Evolutionary conservation across 1,140 invertebrate genomes (phyloP), one percentile per base, ranked within the genome.

Genomic region (Drosophila pachea): DNA sequence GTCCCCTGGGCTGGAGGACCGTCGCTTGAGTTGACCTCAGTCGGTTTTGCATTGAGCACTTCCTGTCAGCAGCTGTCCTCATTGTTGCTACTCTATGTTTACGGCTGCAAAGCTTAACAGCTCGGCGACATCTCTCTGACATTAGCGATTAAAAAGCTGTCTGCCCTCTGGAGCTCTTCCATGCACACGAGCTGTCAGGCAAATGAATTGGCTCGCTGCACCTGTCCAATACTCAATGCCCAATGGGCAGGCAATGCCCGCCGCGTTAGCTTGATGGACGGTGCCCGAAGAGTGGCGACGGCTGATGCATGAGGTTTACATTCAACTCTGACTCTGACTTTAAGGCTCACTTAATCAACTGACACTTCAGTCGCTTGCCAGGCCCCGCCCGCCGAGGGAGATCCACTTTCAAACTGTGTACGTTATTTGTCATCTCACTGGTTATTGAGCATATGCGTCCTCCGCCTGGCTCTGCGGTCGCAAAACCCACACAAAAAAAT

Each of bases 61-160:
- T 83, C 79, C 79, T 76, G 68, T 70, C 67, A 49, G 58, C 62
- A 5, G 33, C 38, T 76, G 65, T 52, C 77, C 45, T 22, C 12
- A 9, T 53, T 29, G 12, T 36, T 68, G 61, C 50, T 60, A 61
- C 67, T 84, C 75, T 73, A 33, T 83, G 79, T 83, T 75, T 84
- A 66, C 78, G 58, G 68, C 73, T 78, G 68, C 72, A 62, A 83
- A 84, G 72, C 78, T 74, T 67, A 60, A 64, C 59, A 63, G 63
- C 42, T 54, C 49, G 53, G 22, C 66, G 71, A 60, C 68, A 55
- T 55, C 58, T 73, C 74, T 35, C 63, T 83, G 79, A 82, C 75
- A 82, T 82, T 67, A 79, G 70, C 14, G 55, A 43, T 56, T 42
- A 62, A 43, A 48, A 68, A 16, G 43, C 58, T 53, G 52, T n/a